A percentile compares a stretch with the other conserved stretches of the same genome.
These are phyloP conservation scores for Bradypodion ventrale DNA, from an alignment of 2,797 vertebrate species.

Conservation along the genomic window DNA sequence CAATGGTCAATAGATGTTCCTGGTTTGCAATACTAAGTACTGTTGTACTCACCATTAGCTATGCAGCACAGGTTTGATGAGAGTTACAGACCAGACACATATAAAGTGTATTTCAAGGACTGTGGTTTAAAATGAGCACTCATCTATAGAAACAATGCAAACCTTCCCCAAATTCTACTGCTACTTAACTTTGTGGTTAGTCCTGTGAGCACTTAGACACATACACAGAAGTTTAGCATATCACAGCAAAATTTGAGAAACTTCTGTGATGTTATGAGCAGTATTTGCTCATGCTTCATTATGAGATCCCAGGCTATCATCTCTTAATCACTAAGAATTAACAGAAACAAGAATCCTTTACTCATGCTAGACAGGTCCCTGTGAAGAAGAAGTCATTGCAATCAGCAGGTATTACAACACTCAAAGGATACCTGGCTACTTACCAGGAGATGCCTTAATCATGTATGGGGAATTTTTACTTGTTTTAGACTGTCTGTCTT, in stretches of 20 bases:
- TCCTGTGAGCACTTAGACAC: background rate
- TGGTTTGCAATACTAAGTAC: too few relatives aligned
- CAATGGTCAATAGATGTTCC: too few relatives aligned
- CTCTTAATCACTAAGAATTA: conserved; percentile 28
- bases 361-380: background rate
- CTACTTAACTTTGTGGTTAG: background rate
- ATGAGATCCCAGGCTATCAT: background rate
- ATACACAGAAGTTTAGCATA: background rate
- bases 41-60: too few relatives aligned
- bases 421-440: conserved; percentile 44
- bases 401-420: conserved; percentile 32
- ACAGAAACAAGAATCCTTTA: background rate
- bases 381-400: conserved; percentile 27
- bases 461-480: conserved; percentile 37
- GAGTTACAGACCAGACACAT: too few relatives aligned
- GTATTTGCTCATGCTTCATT: background rate
- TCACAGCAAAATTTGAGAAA: background rate
- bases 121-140: conserved; percentile 3
- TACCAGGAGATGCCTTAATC: conserved; percentile 45
- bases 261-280: background rate
- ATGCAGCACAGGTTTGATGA: background rate
- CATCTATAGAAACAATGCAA: background rate
- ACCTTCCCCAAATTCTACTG: background rate
- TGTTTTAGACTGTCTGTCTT: conserved; percentile 19
- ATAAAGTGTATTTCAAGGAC: background rate